Conservation (phyloP, 2,888 invertebrate species). For the Brassicogethes aeneus region DNA sequence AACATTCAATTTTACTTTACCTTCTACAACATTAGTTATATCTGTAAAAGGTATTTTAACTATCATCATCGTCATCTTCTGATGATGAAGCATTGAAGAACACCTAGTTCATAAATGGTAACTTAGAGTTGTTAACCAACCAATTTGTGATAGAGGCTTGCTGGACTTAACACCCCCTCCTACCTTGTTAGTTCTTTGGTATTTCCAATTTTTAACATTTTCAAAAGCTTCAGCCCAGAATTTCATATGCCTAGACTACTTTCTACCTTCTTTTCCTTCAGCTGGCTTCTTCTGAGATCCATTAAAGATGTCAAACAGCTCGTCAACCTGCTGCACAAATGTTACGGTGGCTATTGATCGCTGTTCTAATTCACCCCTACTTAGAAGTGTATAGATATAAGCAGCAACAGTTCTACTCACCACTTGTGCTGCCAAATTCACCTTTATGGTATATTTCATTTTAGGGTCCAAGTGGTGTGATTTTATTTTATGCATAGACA, state of each 20-base stretch:
- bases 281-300: constrained; percentile 9
- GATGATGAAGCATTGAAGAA: no score
- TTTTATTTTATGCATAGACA: constrained; percentile 14
- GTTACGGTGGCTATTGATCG: constrained; percentile 11
- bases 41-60: no score
- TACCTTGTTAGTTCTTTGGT: constrained; percentile 3
- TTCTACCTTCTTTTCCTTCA: constrained; percentile 11
- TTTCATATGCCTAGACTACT: constrained; percentile 8
- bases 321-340: constrained; percentile 16
- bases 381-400: constrained; percentile 11
- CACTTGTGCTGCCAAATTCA: no score
- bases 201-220: constrained; percentile 13
- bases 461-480: no score
- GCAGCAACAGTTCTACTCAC: constrained; percentile 10
- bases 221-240: constrained; percentile 12
- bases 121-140: background rate
- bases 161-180: constrained; percentile 6
- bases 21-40: no score
- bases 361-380: constrained; percentile 4
- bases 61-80: no score
- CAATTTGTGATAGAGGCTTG: constrained; percentile 3
- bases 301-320: constrained; percentile 20
- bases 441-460: no score
- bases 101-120: no score
- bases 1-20: no score